Percentiles rank a stretch among this genome's conserved stretches.
phyloP scores from a whole-genome alignment of 2,888 invertebrate genomes.

The Hirudinaria manillensis region DNA sequence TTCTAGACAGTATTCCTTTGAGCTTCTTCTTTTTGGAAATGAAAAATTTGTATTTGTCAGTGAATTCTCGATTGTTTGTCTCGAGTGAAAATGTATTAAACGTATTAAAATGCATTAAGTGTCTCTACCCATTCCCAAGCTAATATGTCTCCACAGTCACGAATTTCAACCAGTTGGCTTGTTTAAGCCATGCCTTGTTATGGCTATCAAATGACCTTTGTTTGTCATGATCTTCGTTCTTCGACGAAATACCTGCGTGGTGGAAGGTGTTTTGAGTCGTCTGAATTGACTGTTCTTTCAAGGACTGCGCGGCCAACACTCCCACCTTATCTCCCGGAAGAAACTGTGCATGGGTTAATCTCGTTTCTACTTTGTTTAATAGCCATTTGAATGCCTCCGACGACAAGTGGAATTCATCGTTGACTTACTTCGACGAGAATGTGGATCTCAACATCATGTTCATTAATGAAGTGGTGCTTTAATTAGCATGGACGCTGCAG shows the following conservation, averaged over 20 bases:
- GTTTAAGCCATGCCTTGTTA: slow-evolving; percentile 99
- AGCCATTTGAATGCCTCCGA: no score
- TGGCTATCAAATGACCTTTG: slow-evolving; percentile 97
- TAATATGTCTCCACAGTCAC: slow-evolving; percentile 97
- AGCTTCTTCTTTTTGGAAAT: no score
- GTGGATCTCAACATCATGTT: no score
- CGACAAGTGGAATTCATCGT: no score
- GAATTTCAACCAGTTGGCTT: no score
- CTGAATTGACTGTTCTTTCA: slow-evolving; percentile 98
- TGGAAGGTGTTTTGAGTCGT: slow-evolving; percentile 91
- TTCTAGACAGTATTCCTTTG: no score
- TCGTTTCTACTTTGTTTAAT: no score
- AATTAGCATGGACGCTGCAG: slow-evolving; percentile 91
- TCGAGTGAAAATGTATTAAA: no score
- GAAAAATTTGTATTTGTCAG: no score
- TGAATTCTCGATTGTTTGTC: no score
- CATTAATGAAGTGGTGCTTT: no score
- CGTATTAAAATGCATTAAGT: slow-evolving; percentile 88
- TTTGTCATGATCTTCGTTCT: slow-evolving; percentile 99
- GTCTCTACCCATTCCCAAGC: slow-evolving; percentile 99
- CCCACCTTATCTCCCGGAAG: slow-evolving; percentile 98
- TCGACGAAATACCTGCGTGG: slow-evolving; percentile 98
- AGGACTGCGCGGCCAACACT: slow-evolving; percentile 92
- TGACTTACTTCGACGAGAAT: no score
- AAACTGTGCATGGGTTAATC: slow-evolving; percentile 80